These are phyloP conservation scores for Priocnemis perturbator DNA, from an alignment of 2,888 invertebrate genomes.

Conservation along the genomic window DNA sequence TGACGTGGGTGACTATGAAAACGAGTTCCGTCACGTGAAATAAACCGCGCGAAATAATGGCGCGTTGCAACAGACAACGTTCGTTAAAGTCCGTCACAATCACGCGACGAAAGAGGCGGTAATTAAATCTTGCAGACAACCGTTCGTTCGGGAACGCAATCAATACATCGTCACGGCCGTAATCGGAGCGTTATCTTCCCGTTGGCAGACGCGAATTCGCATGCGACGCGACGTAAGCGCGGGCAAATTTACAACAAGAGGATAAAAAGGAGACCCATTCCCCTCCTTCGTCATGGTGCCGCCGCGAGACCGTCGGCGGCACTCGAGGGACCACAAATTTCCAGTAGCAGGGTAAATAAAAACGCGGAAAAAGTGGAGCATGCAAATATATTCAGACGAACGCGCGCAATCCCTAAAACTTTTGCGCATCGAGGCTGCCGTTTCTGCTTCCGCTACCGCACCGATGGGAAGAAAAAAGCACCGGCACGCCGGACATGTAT, in stretches of 20 bases:
- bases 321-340: constrained; percentile 38
- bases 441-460: constrained; percentile 16
- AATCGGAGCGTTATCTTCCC: not conserved
- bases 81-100: too few relatives aligned
- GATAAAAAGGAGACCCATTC: not conserved
- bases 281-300: not conserved
- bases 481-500: constrained; percentile 46
- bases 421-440: constrained; percentile 39
- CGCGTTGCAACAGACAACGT: not conserved
- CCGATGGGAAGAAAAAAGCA: constrained; percentile 30
- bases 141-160: too few relatives aligned
- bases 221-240: too few relatives aligned
- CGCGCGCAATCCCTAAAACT: constrained; percentile 55
- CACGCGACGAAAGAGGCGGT: too few relatives aligned
- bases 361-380: constrained; percentile 56
- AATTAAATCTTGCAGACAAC: too few relatives aligned
- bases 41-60: not conserved
- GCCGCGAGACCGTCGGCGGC: constrained; percentile 25
- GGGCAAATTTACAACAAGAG: not conserved
- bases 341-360: constrained; percentile 49
- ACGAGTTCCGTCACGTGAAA: too few relatives aligned
- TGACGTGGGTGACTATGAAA: too few relatives aligned
- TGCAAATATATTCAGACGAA: constrained; percentile 58
- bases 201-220: not conserved
- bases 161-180: too few relatives aligned